These are phyloP conservation scores for Ceuthmochares aereus DNA, from an alignment of 2,113 vertebrate species.

Conservation along the genomic window DNA sequence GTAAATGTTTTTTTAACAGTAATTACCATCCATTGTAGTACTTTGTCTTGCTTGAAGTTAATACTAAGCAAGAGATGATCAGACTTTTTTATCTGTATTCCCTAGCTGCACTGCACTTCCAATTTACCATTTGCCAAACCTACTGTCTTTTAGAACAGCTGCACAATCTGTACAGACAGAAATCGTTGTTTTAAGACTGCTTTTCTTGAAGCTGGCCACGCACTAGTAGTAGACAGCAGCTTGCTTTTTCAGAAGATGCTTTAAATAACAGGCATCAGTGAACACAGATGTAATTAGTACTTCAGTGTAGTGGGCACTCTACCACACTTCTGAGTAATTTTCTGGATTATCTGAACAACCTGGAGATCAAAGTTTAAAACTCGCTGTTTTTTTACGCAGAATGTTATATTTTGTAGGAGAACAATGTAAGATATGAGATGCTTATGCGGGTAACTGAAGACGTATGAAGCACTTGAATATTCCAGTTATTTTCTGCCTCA, in stretches of 20 bases:
- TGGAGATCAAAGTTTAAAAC: background rate
- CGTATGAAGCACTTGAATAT: background rate
- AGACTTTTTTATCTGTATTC: background rate
- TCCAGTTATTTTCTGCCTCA: slow-evolving; percentile 18
- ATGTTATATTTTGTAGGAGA: background rate
- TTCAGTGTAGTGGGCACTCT: background rate
- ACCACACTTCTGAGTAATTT: background rate
- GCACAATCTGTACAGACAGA: background rate
- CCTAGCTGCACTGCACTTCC: background rate
- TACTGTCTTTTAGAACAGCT: background rate
- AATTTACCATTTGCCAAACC: background rate
- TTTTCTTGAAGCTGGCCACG: background rate
- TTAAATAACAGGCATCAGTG: background rate
- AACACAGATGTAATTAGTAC: background rate
- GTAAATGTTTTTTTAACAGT: background rate
- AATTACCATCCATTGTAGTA: background rate
- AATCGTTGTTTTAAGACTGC: background rate
- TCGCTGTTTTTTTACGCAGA: background rate
- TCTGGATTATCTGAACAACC: background rate
- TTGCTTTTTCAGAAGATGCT: background rate
- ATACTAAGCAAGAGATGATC: background rate
- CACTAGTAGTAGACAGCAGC: background rate
- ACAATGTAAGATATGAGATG: background rate
- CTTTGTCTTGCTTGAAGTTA: background rate
- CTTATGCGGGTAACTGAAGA: slow-evolving; percentile 8